Evolutionary conservation across 1,140 invertebrate species (phyloP).

Genomic region (Akabosia matsudoensis): DNA sequence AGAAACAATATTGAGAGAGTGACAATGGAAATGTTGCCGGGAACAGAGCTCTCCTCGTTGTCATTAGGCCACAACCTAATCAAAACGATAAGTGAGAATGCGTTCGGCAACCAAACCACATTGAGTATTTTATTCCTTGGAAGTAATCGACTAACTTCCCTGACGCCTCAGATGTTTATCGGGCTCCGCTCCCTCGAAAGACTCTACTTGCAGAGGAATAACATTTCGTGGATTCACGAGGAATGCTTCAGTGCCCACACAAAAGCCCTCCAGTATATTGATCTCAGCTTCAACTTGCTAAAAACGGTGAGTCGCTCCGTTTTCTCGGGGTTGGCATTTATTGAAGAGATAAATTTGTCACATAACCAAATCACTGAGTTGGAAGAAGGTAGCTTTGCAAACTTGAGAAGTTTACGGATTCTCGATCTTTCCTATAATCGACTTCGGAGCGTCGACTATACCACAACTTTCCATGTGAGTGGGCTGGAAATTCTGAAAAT

Average conservation of each 20-base stretch:
- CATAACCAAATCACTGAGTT: constrained; percentile 52
- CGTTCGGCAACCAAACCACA: constrained; percentile 70
- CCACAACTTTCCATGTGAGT: constrained; percentile 47
- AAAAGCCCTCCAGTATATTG: constrained; percentile 53
- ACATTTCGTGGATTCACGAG: constrained; percentile 39
- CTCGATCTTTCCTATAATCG: constrained; percentile 61
- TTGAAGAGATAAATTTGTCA: constrained; percentile 63
- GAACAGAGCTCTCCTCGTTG: constrained; percentile 66
- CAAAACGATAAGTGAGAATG: constrained; percentile 70
- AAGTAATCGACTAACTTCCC: constrained; percentile 49
- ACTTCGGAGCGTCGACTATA: constrained; percentile 56
- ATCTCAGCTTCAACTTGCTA: constrained; percentile 70
- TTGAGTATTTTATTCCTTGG: constrained; percentile 61
- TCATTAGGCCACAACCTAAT: constrained; percentile 82
- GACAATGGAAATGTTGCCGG: constrained; percentile 75
- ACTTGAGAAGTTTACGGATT: constrained; percentile 59
- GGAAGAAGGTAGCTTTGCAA: constrained; percentile 59
- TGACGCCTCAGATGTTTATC: constrained; percentile 48
- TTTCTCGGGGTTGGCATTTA: constrained; percentile 66
- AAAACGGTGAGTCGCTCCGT: constrained; percentile 59
- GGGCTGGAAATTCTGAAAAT: constrained; percentile 48
- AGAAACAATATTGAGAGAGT: constrained; percentile 72
- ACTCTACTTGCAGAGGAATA: constrained; percentile 44
- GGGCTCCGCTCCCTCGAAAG: constrained; percentile 37
- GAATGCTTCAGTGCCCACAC: constrained; percentile 41